phyloP scores from a whole-genome alignment of 2,888 invertebrate genomes.

The Neoaliturus tenellus region DNA sequence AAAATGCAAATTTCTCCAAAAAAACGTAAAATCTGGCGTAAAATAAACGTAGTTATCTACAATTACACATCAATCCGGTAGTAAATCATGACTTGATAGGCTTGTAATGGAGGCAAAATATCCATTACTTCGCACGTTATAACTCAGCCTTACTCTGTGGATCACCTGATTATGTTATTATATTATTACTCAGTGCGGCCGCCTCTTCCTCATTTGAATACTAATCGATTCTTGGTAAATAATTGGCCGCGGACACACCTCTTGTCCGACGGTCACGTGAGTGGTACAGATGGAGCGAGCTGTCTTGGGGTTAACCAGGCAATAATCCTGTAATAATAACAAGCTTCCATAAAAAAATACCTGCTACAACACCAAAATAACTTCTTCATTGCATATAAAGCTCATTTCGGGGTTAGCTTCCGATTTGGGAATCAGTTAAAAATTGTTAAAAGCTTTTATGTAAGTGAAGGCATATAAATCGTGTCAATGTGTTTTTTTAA shows the following conservation, averaged over 20 bases:
- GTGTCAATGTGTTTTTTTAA: too few relatives aligned
- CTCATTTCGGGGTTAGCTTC: too few relatives aligned
- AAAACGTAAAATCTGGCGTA: background rate
- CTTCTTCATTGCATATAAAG: too few relatives aligned
- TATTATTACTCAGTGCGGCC: slow-evolving; percentile 5
- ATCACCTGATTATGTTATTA: slow-evolving; percentile 48
- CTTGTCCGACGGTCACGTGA: background rate
- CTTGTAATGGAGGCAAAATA: slow-evolving; percentile 1
- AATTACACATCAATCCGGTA: slow-evolving; percentile 2
- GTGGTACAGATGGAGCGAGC: too few relatives aligned
- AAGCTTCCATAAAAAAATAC: too few relatives aligned
- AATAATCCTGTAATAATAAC: too few relatives aligned
- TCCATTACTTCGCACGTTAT: slow-evolving; percentile 39
- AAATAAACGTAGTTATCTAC: background rate
- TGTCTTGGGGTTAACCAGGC: too few relatives aligned
- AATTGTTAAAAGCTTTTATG: too few relatives aligned
- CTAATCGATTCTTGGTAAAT: slow-evolving; percentile 44
- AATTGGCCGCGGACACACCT: background rate
- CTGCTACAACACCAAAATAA: too few relatives aligned
- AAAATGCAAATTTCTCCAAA: slow-evolving; percentile 13
- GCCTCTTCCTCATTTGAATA: slow-evolving; percentile 35
- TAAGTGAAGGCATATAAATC: too few relatives aligned
- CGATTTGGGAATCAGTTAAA: too few relatives aligned
- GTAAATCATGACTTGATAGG: background rate
- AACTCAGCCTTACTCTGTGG: slow-evolving; percentile 9